Conservation (phyloP, 2,113 vertebrate genomes). For the Leptobrachium ailaonicum region DNA sequence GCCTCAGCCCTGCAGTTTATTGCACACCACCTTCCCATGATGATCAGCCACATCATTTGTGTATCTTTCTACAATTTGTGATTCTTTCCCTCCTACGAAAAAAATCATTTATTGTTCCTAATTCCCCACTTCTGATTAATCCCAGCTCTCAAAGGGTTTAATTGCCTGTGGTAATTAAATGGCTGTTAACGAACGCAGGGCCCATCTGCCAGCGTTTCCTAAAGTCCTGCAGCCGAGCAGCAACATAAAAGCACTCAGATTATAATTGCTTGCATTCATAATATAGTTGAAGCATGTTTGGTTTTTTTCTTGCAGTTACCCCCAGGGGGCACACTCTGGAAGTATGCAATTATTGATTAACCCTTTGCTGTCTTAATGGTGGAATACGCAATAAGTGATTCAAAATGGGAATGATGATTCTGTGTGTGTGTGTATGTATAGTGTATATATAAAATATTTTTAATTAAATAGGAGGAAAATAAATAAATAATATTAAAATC, state of each 20-base stretch:
- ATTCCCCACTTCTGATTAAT: slow-evolving; percentile 27
- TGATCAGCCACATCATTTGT: no score
- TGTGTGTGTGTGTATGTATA: no score
- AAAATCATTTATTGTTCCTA: not conserved
- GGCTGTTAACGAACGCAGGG: slow-evolving; percentile 22
- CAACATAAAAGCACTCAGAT: slow-evolving; percentile 29
- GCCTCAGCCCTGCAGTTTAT: no score
- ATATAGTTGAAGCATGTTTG: not conserved
- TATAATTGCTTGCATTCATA: slow-evolving; percentile 21
- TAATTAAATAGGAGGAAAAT: no score
- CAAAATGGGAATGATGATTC: no score
- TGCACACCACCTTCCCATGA: no score
- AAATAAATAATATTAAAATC: no score
- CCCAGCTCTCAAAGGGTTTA: slow-evolving; percentile 29
- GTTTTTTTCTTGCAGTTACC: not conserved
- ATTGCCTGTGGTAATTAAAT: slow-evolving; percentile 34
- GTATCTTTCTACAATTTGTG: not conserved
- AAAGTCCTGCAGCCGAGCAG: slow-evolving; percentile 13
- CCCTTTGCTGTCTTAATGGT: not conserved
- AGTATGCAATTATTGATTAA: slow-evolving; percentile 13
- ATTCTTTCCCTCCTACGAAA: not conserved
- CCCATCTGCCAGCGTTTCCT: slow-evolving; percentile 26
- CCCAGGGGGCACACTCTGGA: not conserved
- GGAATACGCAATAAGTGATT: no score
- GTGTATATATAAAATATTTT: no score